Percentiles rank a stretch among this genome's conserved stretches.
These are phyloP conservation scores for Ciona savignyi DNA, from an alignment of 23 tunicate species.

Conservation along the genomic window DNA sequence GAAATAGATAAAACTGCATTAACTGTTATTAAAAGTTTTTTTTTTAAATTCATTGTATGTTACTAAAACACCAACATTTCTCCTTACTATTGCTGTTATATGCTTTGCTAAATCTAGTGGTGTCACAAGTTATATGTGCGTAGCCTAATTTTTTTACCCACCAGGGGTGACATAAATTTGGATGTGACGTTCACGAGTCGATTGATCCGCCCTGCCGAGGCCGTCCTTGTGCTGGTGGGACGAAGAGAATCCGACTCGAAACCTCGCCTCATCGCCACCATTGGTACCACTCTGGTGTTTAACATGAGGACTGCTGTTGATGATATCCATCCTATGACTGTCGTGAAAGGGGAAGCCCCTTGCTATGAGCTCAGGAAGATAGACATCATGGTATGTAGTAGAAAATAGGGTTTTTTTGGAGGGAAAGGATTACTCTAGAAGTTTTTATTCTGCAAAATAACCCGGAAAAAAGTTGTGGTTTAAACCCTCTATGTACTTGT, in stretches of 20 bases:
- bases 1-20: too few relatives aligned
- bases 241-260: constrained; percentile 16
- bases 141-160: too few relatives aligned
- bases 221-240: constrained; percentile 59
- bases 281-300: constrained; percentile 84
- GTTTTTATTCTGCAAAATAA: too few relatives aligned
- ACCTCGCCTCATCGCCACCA: constrained; percentile 12
- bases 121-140: too few relatives aligned
- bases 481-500: too few relatives aligned
- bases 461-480: too few relatives aligned
- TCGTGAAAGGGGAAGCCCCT: constrained; percentile 35
- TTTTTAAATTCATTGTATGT: too few relatives aligned
- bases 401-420: neutral
- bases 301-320: constrained; percentile 48
- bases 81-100: too few relatives aligned
- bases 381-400: constrained; percentile 36
- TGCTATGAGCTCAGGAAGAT: constrained; percentile 68
- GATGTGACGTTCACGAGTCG: constrained; percentile 77
- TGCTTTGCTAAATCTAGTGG: too few relatives aligned
- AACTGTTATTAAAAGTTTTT: too few relatives aligned
- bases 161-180: constrained; percentile 42
- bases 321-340: constrained; percentile 43
- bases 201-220: constrained; percentile 84
- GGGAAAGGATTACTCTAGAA: neutral
- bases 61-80: too few relatives aligned